phyloP scores from a whole-genome alignment of 2,888 invertebrate species.

The Gasteruption jaculator region DNA sequence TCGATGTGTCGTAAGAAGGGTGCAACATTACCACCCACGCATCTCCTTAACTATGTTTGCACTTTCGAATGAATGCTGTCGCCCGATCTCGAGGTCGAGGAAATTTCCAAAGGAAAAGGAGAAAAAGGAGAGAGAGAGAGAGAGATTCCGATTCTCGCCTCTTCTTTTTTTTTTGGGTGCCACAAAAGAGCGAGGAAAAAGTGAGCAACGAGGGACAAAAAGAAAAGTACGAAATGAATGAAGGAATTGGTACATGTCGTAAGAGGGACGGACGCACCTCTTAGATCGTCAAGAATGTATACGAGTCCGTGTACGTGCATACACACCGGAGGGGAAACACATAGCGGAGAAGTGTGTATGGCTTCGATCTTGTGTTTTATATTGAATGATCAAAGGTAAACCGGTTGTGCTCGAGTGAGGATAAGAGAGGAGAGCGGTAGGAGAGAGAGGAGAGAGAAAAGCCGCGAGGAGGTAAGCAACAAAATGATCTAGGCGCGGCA shows the following conservation, averaged over 20 bases:
- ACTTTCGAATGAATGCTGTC: too few species aligned
- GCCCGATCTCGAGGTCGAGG: constrained; percentile 16
- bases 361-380: constrained; percentile 35
- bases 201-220: background rate
- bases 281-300: constrained; percentile 4
- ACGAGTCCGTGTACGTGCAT: constrained; percentile 11
- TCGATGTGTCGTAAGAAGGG: too few species aligned
- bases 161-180: too few species aligned
- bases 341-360: constrained; percentile 20
- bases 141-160: too few species aligned
- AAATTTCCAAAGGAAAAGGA: constrained; percentile 20
- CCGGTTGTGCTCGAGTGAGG: constrained; percentile 37
- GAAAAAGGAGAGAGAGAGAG: background rate
- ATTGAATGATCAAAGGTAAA: constrained; percentile 48
- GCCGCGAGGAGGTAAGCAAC: constrained; percentile 29
- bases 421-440: constrained; percentile 20
- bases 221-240: constrained; percentile 2
- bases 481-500: constrained; percentile 40
- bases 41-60: too few species aligned
- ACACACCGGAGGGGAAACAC: constrained; percentile 10
- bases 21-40: too few species aligned
- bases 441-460: constrained; percentile 23
- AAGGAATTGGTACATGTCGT: constrained; percentile 17
- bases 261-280: constrained; percentile 11
- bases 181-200: constrained; percentile 4